Evolutionary conservation across 64 coral and sea anemone species (phyloP), one percentile per base, ranked within the genome.

Genomic region (Montipora efflorescens): DNA sequence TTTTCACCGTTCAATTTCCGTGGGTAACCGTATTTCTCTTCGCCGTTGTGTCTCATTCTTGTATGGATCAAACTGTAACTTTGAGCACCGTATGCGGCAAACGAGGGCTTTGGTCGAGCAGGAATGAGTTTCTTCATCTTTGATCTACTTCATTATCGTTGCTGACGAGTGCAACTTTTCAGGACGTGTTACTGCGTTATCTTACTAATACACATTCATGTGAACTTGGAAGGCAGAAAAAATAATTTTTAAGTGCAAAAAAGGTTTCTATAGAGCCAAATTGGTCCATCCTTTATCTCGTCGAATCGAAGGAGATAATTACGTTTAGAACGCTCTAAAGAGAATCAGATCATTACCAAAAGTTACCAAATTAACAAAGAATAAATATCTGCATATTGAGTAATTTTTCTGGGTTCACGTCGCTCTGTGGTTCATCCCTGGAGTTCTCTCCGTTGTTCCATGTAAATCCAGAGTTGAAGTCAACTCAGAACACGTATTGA

Each of bases 401-500:
- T 71, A 50, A 22, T 71, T 72, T 50, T 19, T 86, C 64, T 12
- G 62, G 7, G 1, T 86, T 86, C n/a, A 86, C 46, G 82, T 86
- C 46, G 82, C 71, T 86, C 82, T 86, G 45, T 86, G 82, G 18
- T 86, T 64, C 7, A 86, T 72, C 49, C 44, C 82, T 9, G 45
- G 66, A 47, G 82, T 86, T 9, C 82, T 86, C 43, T 86, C 82
- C 47, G 19, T 45, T 71, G 82, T 50, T 72, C 66, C 82, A 4
- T 86, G 82, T 3, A 86, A 46, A 64, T 86, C 82, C 62, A 86
- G 9, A 48, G 82, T 20, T 48, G 66, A 18, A 21, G 82, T 61
- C 51, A 93, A 76, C 20, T 93, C 92, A 59, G 84, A 93, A 87
- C 84, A 81, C 69, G 76, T 78, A 16, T 9, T 93, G 23, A 66